phyloP scores from a whole-genome alignment of 2,888 invertebrate species.

The Polylopha cassiicola region DNA sequence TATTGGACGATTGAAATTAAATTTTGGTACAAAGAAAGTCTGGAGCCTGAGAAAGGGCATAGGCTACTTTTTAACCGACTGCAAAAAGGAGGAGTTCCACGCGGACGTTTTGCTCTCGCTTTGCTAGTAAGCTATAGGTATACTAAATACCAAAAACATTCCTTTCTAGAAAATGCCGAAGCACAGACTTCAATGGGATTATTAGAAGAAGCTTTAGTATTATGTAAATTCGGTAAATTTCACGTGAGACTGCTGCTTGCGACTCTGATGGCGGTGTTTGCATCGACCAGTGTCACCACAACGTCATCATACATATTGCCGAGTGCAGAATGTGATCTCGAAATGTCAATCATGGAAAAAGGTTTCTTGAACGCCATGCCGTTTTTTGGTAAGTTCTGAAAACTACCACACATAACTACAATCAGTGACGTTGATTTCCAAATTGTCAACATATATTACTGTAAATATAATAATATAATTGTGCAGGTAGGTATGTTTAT shows the following conservation, averaged over 20 bases:
- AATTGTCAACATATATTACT: too few species aligned
- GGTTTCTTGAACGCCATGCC: conserved; percentile 48
- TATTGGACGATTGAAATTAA: too few species aligned
- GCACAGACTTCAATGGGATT: conserved; percentile 40
- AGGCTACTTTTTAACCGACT: too few species aligned
- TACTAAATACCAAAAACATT: neutral
- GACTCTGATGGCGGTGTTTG: conserved; percentile 36
- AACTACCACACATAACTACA: neutral
- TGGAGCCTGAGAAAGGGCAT: too few species aligned
- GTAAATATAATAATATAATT: too few species aligned
- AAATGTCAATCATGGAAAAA: conserved; percentile 46
- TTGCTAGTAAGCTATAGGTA: too few species aligned
- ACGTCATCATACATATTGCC: conserved; percentile 48
- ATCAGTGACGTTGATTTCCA: neutral
- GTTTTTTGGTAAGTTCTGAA: conserved; percentile 40
- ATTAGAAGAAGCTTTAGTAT: conserved; percentile 43
- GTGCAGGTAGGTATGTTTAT: too few species aligned
- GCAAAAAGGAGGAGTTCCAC: too few species aligned
- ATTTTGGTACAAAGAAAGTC: too few species aligned
- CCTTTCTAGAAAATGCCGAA: conserved; percentile 20
- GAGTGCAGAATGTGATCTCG: conserved; percentile 48
- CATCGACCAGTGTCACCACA: conserved; percentile 39
- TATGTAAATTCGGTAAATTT: conserved; percentile 47
- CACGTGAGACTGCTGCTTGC: conserved; percentile 40
- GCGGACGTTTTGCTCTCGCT: too few species aligned